Evolutionary conservation across 1,140 invertebrate genomes (phyloP), one percentile per base, ranked within the genome.

Genomic region (Diploscapter pachys): DNA sequence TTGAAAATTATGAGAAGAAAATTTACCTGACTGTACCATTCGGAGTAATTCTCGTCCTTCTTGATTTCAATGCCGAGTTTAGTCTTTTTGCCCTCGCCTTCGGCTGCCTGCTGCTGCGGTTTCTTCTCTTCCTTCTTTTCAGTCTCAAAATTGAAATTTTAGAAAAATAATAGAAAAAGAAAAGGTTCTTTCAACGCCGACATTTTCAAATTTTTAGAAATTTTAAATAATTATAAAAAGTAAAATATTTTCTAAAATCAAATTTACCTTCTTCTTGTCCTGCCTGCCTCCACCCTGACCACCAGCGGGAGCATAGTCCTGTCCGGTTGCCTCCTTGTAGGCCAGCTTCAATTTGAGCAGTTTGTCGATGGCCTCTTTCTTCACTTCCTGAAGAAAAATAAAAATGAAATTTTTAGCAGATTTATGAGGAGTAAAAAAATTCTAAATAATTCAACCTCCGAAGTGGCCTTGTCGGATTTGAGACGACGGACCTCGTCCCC

Each of bases 21-120:
- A 31, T 31, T 77, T 83, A 91, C 89, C 89, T 99, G 95, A 2
- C 94, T 94, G 87, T 98, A 99, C 97, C 97, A 99, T 75, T 99
- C 95, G 0, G 95, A 89, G 5, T 99, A 88, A 86, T 97, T 94
- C 59, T 95, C 94, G 83, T 92, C 90, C 86, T 99, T 99, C 71
- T 90, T 92, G 0, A 91, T 93, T 86, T 98, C 96, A 51, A 99
- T 86, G 50, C 96, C 95, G 4, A 99, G 88, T 68, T 84, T 83
- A 0, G 95, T 96, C 81, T 95, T 95, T 86, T 95, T 96, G 0
- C 87, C 81, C 52, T 86, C 88, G 48, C 79, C 75, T 31, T 31
- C 31, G 31, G 31, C 31, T 31, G 31, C 31, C 31, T 31, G 31
- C 31, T 31, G 31, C 31, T 31, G 31, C 31, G 31, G 31, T 31